Conservation (phyloP, 2,888 invertebrate species). For the Amphimallon solstitiale region DNA sequence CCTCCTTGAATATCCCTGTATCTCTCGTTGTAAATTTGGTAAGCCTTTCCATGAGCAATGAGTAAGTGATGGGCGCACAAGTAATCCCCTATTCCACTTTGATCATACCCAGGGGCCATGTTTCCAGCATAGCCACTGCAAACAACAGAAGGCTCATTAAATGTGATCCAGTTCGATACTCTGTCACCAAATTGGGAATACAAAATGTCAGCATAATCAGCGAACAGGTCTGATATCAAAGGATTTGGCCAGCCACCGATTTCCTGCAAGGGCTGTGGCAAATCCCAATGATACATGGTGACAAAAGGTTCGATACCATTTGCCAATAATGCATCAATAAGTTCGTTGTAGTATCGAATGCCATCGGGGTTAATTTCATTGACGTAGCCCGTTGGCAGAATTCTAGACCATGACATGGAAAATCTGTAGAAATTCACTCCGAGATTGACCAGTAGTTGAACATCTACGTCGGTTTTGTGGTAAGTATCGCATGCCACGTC, state of each 20-base stretch:
- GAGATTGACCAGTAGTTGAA: conserved; percentile 49
- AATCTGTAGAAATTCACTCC: conserved; percentile 64
- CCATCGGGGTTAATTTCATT: conserved; percentile 70
- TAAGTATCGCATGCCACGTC: conserved; percentile 40
- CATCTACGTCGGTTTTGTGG: conserved; percentile 50
- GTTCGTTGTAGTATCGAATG: conserved; percentile 70
- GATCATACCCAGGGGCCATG: conserved; percentile 64
- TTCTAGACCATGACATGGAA: conserved; percentile 70
- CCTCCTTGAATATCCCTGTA: conserved; percentile 60
- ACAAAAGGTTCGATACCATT: conserved; percentile 69
- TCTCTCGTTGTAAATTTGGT: conserved; percentile 67
- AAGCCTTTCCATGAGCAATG: conserved; percentile 73
- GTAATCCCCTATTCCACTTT: conserved; percentile 70
- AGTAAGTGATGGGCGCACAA: conserved; percentile 72
- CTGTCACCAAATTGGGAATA: conserved; percentile 56
- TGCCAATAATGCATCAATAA: conserved; percentile 53
- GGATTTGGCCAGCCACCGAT: conserved; percentile 71
- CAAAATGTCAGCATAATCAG: conserved; percentile 68
- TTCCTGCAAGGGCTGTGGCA: conserved; percentile 69
- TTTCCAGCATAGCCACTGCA: conserved; percentile 53
- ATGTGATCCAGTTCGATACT: conserved; percentile 67
- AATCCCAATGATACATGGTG: conserved; percentile 75
- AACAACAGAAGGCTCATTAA: conserved; percentile 64
- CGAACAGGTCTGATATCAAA: conserved; percentile 69
- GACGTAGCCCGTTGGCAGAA: conserved; percentile 59